phyloP scores from a whole-genome alignment of 2,797 vertebrate genomes.

The Gadopsis marmoratus region DNA sequence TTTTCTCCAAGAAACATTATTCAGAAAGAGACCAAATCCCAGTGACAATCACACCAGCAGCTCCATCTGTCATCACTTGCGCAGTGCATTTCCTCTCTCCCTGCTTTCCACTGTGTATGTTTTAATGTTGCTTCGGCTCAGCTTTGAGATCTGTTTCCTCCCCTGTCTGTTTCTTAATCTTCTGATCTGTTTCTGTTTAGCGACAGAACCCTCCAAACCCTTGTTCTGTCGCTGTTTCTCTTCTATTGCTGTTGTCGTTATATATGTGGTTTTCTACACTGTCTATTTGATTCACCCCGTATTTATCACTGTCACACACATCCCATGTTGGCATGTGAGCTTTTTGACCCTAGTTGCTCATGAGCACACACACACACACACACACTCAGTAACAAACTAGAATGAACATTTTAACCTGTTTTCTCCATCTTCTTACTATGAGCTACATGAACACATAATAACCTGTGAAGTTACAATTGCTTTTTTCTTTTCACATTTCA shows the following conservation, averaged over 20 bases:
- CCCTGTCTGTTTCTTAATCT: slow-evolving; percentile 10
- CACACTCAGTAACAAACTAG: too few relatives aligned
- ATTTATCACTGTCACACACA: not conserved
- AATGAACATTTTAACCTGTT: too few relatives aligned
- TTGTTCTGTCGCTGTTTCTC: slow-evolving; percentile 6
- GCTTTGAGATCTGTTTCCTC: slow-evolving; percentile 16
- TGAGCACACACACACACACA: too few relatives aligned
- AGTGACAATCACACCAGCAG: slow-evolving; percentile 26
- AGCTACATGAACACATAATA: not conserved
- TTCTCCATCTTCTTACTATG: too few relatives aligned
- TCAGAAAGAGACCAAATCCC: slow-evolving; percentile 36
- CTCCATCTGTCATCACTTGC: slow-evolving; percentile 6
- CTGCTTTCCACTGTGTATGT: slow-evolving; percentile 2
- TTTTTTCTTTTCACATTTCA: not conserved
- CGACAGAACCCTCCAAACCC: not conserved
- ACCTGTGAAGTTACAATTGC: not conserved
- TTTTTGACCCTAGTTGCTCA: not conserved
- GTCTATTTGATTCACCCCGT: not conserved
- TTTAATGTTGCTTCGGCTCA: slow-evolving; percentile 38
- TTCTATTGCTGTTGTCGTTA: not conserved
- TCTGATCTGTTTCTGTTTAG: not conserved
- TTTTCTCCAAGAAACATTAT: slow-evolving; percentile 22
- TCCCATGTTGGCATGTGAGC: not conserved
- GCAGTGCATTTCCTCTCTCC: slow-evolving; percentile 14
- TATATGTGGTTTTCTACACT: too few relatives aligned